These are phyloP conservation scores for Aproaerema taeniolella DNA, from an alignment of 2,888 invertebrate genomes.

Conservation along the genomic window DNA sequence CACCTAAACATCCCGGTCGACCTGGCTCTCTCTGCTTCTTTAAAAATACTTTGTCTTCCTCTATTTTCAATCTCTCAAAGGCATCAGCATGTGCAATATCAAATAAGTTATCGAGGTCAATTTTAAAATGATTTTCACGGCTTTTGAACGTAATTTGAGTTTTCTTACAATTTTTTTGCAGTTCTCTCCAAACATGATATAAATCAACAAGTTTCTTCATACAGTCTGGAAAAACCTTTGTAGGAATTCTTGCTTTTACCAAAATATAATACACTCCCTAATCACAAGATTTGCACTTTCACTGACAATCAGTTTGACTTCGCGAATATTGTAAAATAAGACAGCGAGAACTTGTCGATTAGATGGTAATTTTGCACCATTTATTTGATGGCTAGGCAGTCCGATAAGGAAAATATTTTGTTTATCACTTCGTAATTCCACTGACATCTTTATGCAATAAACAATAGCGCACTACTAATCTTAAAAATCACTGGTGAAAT, in stretches of 20 bases:
- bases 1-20: conserved; percentile 25
- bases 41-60: conserved; percentile 27
- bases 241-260: conserved; percentile 31
- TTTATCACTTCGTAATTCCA: neutral
- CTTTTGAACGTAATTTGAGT: conserved; percentile 12
- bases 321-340: conserved; percentile 49
- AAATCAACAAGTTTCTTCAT: conserved; percentile 26
- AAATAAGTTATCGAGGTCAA: conserved; percentile 21
- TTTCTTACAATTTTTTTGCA: conserved; percentile 29
- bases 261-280: conserved; percentile 30
- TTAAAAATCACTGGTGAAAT: neutral
- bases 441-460: neutral
- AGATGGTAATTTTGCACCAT: conserved; percentile 14
- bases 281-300: conserved; percentile 23
- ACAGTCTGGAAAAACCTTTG: conserved; percentile 18
- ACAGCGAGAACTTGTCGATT: conserved; percentile 4
- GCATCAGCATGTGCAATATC: conserved; percentile 24
- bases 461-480: neutral
- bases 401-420: conserved; percentile 12
- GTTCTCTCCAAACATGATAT: conserved; percentile 30
- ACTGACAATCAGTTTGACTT: conserved; percentile 23
- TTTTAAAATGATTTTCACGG: conserved; percentile 21
- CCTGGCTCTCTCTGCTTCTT: conserved; percentile 27
- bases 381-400: conserved; percentile 16
- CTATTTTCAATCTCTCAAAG: conserved; percentile 10